Evolutionary conservation across 2,113 vertebrate genomes (phyloP).

Genomic region (Orthonyx spaldingii): DNA sequence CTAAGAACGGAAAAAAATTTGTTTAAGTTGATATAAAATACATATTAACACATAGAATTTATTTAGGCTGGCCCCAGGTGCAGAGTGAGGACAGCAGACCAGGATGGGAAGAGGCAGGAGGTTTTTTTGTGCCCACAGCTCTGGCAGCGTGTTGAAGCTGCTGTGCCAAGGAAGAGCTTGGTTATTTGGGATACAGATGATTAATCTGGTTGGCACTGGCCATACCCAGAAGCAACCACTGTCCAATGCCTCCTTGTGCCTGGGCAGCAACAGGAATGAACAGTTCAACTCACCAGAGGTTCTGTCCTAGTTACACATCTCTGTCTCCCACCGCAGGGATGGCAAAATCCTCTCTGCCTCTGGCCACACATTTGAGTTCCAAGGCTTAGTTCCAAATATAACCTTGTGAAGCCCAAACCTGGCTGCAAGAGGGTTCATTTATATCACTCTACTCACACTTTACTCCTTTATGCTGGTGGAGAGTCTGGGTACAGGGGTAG

Average conservation of each 20-base stretch:
- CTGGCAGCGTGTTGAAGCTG: not conserved
- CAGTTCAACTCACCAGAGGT: not conserved
- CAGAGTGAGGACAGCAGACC: not conserved
- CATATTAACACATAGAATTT: not conserved
- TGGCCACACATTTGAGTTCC: not conserved
- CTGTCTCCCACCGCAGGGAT: not conserved
- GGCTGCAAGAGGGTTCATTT: not conserved
- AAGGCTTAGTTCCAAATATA: not conserved
- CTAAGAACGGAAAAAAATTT: not conserved
- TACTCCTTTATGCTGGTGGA: not conserved
- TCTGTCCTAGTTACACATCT: not conserved
- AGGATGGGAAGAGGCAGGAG: not conserved
- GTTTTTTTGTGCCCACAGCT: not conserved
- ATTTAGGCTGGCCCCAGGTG: not conserved
- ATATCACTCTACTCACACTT: not conserved
- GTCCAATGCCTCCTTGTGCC: not conserved
- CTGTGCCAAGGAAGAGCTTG: not conserved
- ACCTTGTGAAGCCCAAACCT: not conserved
- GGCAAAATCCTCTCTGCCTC: not conserved
- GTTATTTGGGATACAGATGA: not conserved
- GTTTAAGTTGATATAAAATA: not conserved
- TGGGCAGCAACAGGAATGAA: not conserved
- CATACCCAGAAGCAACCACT: not conserved
- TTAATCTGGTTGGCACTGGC: not conserved
- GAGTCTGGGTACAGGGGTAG: not conserved